These are phyloP conservation scores for Zelostemma sp. DNA, from an alignment of 1,140 invertebrate genomes.

Conservation along the genomic window DNA sequence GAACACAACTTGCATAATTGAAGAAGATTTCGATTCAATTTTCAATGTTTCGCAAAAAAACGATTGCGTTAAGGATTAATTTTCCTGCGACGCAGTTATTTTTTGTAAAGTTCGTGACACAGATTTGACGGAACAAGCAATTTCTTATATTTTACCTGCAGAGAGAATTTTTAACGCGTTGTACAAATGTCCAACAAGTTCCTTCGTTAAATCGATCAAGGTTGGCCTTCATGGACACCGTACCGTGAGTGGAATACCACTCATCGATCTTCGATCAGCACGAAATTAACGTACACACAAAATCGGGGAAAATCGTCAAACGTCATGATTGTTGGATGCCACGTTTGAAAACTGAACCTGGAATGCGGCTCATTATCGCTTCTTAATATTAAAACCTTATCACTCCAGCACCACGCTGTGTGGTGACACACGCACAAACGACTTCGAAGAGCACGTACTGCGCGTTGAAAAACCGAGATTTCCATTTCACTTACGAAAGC, in stretches of 20 bases:
- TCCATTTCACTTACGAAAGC: too few relatives aligned
- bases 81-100: too few relatives aligned
- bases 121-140: too few relatives aligned
- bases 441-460: too few relatives aligned
- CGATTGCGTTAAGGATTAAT: too few relatives aligned
- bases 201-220: conserved; percentile 30
- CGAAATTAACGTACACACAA: conserved; percentile 6
- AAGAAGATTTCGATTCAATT: too few relatives aligned
- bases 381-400: conserved; percentile 64
- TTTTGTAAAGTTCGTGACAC: too few relatives aligned
- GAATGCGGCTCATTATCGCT: conserved; percentile 54
- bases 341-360: conserved; percentile 52
- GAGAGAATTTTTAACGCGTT: conserved; percentile 20
- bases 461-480: too few relatives aligned
- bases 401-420: conserved; percentile 22
- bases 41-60: too few relatives aligned
- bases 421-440: background rate
- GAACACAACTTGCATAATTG: too few relatives aligned
- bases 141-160: conserved; percentile 20
- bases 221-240: conserved; percentile 26
- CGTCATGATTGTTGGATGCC: conserved; percentile 47
- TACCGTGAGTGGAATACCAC: conserved; percentile 28
- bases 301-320: conserved; percentile 41
- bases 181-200: conserved; percentile 39
- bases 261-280: conserved; percentile 18